Conservation (phyloP, 2,797 vertebrate genomes). For the Tadarida brasiliensis region DNA sequence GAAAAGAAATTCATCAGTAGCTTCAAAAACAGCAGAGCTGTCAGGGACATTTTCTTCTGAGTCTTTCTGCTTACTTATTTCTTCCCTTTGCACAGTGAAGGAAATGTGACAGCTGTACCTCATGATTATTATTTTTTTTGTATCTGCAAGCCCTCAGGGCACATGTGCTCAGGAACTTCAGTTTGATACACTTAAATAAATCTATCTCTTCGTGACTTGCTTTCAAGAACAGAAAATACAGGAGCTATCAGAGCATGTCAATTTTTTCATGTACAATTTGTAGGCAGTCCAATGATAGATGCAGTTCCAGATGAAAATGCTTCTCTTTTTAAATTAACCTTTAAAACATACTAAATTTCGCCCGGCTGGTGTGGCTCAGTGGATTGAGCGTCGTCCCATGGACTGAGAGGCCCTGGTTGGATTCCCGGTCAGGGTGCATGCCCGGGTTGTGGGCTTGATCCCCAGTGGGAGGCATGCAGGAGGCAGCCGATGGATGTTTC, state of each 20-base stretch:
- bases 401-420: no score
- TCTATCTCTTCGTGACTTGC: background rate
- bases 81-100: background rate
- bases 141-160: background rate
- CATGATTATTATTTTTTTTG: background rate
- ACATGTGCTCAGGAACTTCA: background rate
- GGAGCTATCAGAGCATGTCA: background rate
- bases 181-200: slow-evolving; percentile 28
- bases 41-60: background rate
- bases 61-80: slow-evolving; percentile 1
- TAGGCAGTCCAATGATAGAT: background rate
- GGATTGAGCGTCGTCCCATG: no score
- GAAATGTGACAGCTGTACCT: slow-evolving; percentile 15
- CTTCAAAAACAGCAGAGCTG: background rate
- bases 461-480: no score
- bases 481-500: no score
- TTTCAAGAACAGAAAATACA: slow-evolving; percentile 23
- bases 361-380: no score
- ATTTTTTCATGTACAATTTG: background rate
- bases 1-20: background rate
- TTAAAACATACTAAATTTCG: background rate
- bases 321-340: background rate
- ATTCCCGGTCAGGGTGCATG: no score
- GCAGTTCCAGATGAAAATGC: background rate
- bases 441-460: no score